Base-by-base conservation (phyloP, 2,888 invertebrate species). In the Eilema sororculum region DNA sequence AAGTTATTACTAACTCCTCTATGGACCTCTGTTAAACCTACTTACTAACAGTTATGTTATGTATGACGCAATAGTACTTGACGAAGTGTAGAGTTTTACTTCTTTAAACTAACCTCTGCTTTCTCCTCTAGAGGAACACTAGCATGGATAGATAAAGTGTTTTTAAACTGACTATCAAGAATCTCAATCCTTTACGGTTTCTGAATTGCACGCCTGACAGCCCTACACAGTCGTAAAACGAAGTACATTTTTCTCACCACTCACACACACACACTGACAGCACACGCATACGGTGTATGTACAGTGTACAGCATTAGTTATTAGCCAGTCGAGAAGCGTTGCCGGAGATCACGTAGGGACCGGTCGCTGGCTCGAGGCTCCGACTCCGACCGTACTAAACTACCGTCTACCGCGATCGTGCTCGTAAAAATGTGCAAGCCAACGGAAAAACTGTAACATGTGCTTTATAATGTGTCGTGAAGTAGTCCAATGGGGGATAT, bases 261-360 rank as follows among this genome's bases (percentile, higher is more conserved):
- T 76, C 68, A 66, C 72, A 71, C 77, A 71, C 76, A 16, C 5
- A 2, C 57, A 69, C 65, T 57, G 71, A 71, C 70, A 73, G 71
- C 77, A 77, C 72, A 64, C 13, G 16, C 16, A 41, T 16, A 16
- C 41, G 3, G 75, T n/a, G 71, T 81, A 77, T 78, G 76, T 77
- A 75, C 75, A 75, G 28, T 28, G 28, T 73, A 64, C 64, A 68
- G 70, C 76, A 76, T 78, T 73, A 76, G 84, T 83, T 85, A 91
- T 91, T 92, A 91, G 83, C 86, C 80, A 91, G 91, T 91, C 91
- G 78, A 81, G 79, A 68, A 82, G 82, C 91, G 91, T 91, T 87
- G 88, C 87, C 89, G 89, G 89, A 90, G 91, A 92, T 92, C 93
- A 93, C 93, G 93, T 93, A 92, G 88, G 84, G 89, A 89, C 91